Percentiles rank a stretch among this genome's conserved stretches.
Conservation (phyloP, 1,140 invertebrate genomes). For the Telenomus remus region DNA sequence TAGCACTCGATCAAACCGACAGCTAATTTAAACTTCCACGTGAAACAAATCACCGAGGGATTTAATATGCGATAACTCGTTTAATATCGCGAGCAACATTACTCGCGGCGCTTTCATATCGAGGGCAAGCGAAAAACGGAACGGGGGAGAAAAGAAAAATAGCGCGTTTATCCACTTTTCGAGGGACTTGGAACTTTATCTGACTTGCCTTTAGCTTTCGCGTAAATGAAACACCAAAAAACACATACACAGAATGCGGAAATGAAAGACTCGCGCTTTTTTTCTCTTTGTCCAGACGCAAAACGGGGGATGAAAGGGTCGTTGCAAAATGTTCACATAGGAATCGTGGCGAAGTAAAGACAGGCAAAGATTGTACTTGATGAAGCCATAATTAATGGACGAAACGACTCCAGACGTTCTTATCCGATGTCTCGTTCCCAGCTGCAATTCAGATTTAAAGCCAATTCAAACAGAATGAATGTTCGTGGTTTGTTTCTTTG, state of each 20-base stretch:
- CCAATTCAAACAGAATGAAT: no score
- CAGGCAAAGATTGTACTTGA: constrained; percentile 17
- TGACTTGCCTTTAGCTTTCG: no score
- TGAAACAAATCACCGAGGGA: constrained; percentile 17
- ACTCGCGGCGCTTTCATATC: neutral
- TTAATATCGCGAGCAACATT: constrained; percentile 24
- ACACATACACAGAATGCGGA: no score
- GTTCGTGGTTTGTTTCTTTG: no score
- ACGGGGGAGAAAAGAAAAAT: neutral
- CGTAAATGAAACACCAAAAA: no score
- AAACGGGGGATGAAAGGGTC: neutral
- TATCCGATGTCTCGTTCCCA: constrained; percentile 12
- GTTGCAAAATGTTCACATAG: constrained; percentile 1
- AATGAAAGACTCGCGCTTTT: neutral
- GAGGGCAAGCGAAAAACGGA: no score
- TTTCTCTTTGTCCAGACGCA: constrained; percentile 1
- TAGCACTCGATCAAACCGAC: constrained; percentile 35
- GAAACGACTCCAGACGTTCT: constrained; percentile 13
- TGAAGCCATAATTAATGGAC: constrained; percentile 28
- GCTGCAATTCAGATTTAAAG: constrained; percentile 9
- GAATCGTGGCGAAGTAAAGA: constrained; percentile 12
- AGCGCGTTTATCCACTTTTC: neutral
- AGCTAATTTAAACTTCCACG: constrained; percentile 28
- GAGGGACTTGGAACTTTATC: neutral
- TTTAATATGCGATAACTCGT: constrained; percentile 2